Evolutionary conservation across 2,113 vertebrate species (phyloP).

Genomic region (Osmerus eperlanus): DNA sequence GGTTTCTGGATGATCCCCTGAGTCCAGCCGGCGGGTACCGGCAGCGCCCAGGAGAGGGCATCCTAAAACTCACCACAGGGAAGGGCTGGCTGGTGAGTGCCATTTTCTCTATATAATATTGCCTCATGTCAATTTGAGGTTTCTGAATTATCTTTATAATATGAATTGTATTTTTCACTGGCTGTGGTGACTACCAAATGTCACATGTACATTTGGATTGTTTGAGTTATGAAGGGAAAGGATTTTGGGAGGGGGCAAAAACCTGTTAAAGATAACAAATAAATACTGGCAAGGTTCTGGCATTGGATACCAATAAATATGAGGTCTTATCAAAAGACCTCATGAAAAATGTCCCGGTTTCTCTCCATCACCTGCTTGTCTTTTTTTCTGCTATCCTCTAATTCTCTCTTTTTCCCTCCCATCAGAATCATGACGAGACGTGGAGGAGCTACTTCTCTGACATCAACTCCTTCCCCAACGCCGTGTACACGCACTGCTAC

Average conservation of each 20-base stretch:
- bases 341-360: too few species aligned
- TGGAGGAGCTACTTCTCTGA: constrained; percentile 99
- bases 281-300: too few species aligned
- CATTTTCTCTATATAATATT: neutral
- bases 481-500: constrained; percentile 98
- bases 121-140: too few species aligned
- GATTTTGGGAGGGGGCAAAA: too few species aligned
- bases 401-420: constrained; percentile 17
- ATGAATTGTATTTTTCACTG: too few species aligned
- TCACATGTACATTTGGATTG: too few species aligned
- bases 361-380: neutral
- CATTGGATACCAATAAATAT: too few species aligned
- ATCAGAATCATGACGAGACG: constrained; percentile 94
- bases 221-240: too few species aligned
- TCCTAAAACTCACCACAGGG: constrained; percentile 90
- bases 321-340: too few species aligned
- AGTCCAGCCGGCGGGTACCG: constrained; percentile 68
- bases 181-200: too few species aligned
- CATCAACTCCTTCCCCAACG: constrained; percentile 94
- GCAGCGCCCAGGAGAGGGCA: constrained; percentile 80
- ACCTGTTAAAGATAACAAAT: too few species aligned
- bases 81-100: constrained; percentile 93
- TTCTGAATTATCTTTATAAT: too few species aligned
- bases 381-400: neutral
- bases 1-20: constrained; percentile 84